Evolutionary conservation across 2,113 vertebrate species (phyloP).

Genomic region (Brienomyrus longianalis): DNA sequence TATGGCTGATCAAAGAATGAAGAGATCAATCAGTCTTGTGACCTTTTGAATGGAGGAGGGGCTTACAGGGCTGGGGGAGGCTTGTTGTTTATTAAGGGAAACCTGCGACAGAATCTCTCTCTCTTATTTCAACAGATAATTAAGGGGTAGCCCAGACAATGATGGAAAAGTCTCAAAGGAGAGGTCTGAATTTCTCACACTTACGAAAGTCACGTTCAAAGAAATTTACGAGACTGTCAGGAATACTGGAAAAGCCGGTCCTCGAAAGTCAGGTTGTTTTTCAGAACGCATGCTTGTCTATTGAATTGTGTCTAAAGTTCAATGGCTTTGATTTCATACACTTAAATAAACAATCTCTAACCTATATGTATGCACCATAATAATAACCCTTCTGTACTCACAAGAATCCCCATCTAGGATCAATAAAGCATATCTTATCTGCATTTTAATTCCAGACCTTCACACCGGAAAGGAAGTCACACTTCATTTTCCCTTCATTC

Average conservation of each 20-base stretch:
- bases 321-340: background rate
- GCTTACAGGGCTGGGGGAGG: background rate
- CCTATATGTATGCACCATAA: background rate
- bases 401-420: background rate
- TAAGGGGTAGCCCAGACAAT: background rate
- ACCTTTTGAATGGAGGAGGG: background rate
- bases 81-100: background rate
- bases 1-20: conserved; percentile 4
- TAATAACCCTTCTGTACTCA: background rate
- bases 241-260: conserved; percentile 25
- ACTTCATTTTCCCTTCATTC: background rate
- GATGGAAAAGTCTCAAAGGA: background rate
- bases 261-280: background rate
- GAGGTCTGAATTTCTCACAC: background rate
- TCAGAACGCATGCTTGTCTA: background rate
- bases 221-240: background rate
- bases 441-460: background rate
- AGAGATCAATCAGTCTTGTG: conserved; percentile 10
- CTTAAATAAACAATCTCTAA: background rate
- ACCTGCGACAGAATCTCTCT: background rate
- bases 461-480: background rate
- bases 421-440: background rate
- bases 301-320: background rate
- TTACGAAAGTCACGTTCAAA: background rate
- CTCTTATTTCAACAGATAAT: background rate